Evolutionary conservation across 2,113 vertebrate species (phyloP), one percentile per base, ranked within the genome.

Genomic region (Myrmecophaga tridactyla): DNA sequence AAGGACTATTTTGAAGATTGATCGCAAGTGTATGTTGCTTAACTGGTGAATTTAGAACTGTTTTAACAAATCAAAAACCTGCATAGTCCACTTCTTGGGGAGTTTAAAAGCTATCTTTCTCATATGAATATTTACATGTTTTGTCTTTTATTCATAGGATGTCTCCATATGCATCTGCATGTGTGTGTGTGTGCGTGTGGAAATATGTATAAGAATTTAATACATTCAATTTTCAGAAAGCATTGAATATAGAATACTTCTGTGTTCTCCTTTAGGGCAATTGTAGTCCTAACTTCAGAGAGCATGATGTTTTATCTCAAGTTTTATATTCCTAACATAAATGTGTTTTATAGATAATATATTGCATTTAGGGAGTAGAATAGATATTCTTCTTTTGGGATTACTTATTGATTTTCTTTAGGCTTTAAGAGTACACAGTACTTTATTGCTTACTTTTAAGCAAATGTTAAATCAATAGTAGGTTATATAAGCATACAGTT

Each of bases 381-480:
- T 78, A n/a, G 58, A 23, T 84, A 94, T 46, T 95, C 43, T 95
- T 90, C 36, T 78, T 88, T 90, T 18, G 34, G 62, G 60, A 86
- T 93, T 89, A 78, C 25, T 73, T 96, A 89, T 53, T 92, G 92
- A 89, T 94, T 91, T 96, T 92, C 48, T 56, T 94, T 67, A 69
- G 78, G 39, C 63, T 90, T 63, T 77, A 91, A 95, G 34, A 46
- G 41, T 91, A 67, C 88, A 53, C 18, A 96, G 34, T 73, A 36
- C 21, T 96, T 94, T 94, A 91, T 78, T 58, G 77, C 48, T 96
- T 82, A 88, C 60, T 80, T 93, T 94, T 86, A 94, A 89, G 86
- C 31, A 80, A 94, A 95, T 95, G 48, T 4, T 83, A 77, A 96
- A 90, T 85, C 77, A 90, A 53, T 76, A 81, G 25, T 86, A 92